Conservation (phyloP, 2,797 vertebrate genomes). For the Alcedo atthis region DNA sequence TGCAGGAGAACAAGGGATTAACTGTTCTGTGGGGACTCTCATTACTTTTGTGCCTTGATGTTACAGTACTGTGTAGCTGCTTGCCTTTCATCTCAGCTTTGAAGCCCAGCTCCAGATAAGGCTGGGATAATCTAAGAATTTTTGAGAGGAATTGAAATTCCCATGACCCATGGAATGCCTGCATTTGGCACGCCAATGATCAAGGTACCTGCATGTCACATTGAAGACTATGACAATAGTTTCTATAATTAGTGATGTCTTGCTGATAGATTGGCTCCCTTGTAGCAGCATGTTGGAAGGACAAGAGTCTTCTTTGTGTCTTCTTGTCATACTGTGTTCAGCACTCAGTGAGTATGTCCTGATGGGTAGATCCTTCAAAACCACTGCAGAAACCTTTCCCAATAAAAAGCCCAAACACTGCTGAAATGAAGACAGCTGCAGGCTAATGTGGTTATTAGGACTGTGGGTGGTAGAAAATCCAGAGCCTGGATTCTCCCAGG, state of each 20-base stretch:
- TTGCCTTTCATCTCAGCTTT: background rate
- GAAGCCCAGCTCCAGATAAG: background rate
- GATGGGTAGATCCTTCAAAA: background rate
- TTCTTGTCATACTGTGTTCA: background rate
- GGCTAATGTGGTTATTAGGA: background rate
- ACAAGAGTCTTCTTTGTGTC: background rate
- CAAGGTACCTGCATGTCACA: background rate
- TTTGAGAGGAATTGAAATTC: background rate
- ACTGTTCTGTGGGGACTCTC: fast-evolving
- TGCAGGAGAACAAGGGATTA: background rate
- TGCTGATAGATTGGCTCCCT: background rate
- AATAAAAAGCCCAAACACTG: background rate
- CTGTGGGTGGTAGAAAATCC: background rate
- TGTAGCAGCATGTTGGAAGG: background rate
- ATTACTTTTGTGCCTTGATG: fast-evolving
- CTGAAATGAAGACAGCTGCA: background rate
- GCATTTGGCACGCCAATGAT: background rate
- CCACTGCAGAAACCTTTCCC: background rate
- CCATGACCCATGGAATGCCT: background rate
- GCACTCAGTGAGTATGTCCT: background rate
- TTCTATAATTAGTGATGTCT: background rate
- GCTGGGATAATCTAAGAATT: background rate
- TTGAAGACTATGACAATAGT: fast-evolving
- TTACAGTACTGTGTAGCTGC: background rate
- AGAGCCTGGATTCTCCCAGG: background rate